Evolutionary conservation across 37 sponge, comb jelly and placozoan genomes (phyloP), one percentile per base, ranked within the genome.

Genomic region (Oopsacas minuta): DNA sequence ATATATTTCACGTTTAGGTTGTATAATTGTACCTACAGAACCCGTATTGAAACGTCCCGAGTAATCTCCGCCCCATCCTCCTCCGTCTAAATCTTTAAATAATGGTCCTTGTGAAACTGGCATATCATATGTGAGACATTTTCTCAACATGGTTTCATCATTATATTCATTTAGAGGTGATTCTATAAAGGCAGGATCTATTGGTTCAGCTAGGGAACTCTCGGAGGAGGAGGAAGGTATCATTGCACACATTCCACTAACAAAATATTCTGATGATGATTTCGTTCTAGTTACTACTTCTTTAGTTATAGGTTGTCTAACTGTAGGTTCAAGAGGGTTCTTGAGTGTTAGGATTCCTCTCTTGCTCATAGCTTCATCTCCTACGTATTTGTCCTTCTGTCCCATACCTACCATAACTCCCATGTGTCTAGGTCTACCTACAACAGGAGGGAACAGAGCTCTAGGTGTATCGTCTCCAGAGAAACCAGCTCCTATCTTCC

Each of bases 391-490:
- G 84, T 96, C 97, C 85, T 94, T 96, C 91, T 94, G 94, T 20
- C 94, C 97, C 97, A 96, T 96, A 0, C 97, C 97, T 20, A 94
- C 91, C 97, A 96, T 96, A 37, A 96, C 97, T 30, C 97, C 97
- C 91, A 90, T 86, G 81, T 51, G 83, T 12, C 75, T 61, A 34
- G 75, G 75, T 61, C 75, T 61, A 3, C 75, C 75, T 5, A 61
- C 75, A 12, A 61, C 75, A 61, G 75, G 75, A 61, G 75, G 75
- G 75, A 61, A 61, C 28, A 61, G 17, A 12, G 30, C 75, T 61
- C 75, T 61, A 34, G 75, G 28, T 34, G 75, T 34, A n/a, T 61
- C 75, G 30, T 61, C 75, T 61, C 75, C 75, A 5, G 75, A 61
- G 75, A 61, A 61, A 3, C 75, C 75, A 3, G 75, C 75, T 12